Percentiles rank a stretch among this genome's conserved stretches.
phyloP scores from a whole-genome alignment of 2,888 invertebrate species.

The Byasa hedistus region DNA sequence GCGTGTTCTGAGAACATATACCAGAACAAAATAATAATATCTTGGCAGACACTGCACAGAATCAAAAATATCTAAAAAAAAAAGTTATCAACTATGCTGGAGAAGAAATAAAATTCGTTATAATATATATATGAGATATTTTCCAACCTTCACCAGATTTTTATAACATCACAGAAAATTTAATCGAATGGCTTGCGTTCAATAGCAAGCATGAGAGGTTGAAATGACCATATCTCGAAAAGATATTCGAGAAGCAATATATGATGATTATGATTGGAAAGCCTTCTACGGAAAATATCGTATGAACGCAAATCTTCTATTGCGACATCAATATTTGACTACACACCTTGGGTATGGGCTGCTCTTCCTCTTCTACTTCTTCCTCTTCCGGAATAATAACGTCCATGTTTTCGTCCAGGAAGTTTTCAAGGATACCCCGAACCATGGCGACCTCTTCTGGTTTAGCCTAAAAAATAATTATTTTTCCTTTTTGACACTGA shows the following conservation, averaged over 20 bases:
- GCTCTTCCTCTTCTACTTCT: slow-evolving; percentile 67
- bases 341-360: slow-evolving; percentile 57
- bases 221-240: too few species aligned
- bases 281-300: not conserved
- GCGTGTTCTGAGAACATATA: too few species aligned
- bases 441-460: slow-evolving; percentile 70
- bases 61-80: too few species aligned
- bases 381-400: slow-evolving; percentile 60
- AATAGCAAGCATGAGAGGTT: too few species aligned
- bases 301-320: not conserved
- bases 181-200: too few species aligned
- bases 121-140: not conserved
- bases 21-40: too few species aligned
- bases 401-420: slow-evolving; percentile 65
- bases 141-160: not conserved
- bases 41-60: too few species aligned
- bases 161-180: too few species aligned
- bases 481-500: too few species aligned
- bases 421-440: slow-evolving; percentile 50
- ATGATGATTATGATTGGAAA: not conserved
- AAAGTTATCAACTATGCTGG: too few species aligned
- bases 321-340: not conserved
- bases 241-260: too few species aligned
- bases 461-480: slow-evolving; percentile 62
- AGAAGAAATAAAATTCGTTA: too few species aligned